These are phyloP conservation scores for Donacobius atricapilla DNA, from an alignment of 2,113 vertebrate genomes.

Conservation along the genomic window DNA sequence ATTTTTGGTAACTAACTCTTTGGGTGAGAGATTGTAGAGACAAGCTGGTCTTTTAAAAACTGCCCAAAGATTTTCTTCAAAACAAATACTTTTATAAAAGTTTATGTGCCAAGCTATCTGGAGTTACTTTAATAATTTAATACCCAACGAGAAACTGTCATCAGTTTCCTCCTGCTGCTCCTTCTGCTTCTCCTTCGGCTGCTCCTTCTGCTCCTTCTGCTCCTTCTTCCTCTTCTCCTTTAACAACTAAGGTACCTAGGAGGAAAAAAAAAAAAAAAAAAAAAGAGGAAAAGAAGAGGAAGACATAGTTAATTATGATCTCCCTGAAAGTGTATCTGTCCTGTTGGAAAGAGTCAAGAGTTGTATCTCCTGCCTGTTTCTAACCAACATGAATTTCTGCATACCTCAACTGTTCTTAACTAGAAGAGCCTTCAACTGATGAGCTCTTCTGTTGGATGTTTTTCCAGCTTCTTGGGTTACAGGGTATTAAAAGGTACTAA, in stretches of 20 bases:
- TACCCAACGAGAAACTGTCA: slow-evolving; percentile 1
- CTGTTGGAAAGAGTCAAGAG: neutral
- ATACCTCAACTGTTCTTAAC: neutral
- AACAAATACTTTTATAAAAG: slow-evolving; percentile 69
- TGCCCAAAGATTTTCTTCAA: slow-evolving; percentile 64
- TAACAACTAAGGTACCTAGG: slow-evolving; percentile 78
- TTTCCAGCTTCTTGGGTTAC: neutral
- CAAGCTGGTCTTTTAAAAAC: slow-evolving; percentile 45
- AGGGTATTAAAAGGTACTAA: neutral
- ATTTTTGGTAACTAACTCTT: slow-evolving; percentile 53
- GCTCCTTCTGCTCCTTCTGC: slow-evolving; percentile 61
- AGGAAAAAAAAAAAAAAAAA: neutral
- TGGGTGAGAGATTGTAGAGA: slow-evolving; percentile 37
- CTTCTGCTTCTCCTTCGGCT: slow-evolving; percentile 54
- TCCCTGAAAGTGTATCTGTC: neutral
- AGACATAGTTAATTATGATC: neutral
- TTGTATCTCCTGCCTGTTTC: neutral
- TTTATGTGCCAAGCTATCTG: slow-evolving; percentile 50
- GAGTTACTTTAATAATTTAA: slow-evolving; percentile 73
- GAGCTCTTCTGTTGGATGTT: neutral
- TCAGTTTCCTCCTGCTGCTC: slow-evolving; percentile 74
- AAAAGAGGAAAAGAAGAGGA: neutral
- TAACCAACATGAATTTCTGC: neutral
- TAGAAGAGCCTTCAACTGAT: neutral
- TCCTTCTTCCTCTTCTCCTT: slow-evolving; percentile 74